A percentile compares a stretch with the other conserved stretches of the same genome.
These are phyloP conservation scores for Drosophila prosaltans DNA, from an alignment of 1,140 invertebrate genomes.

Conservation along the genomic window DNA sequence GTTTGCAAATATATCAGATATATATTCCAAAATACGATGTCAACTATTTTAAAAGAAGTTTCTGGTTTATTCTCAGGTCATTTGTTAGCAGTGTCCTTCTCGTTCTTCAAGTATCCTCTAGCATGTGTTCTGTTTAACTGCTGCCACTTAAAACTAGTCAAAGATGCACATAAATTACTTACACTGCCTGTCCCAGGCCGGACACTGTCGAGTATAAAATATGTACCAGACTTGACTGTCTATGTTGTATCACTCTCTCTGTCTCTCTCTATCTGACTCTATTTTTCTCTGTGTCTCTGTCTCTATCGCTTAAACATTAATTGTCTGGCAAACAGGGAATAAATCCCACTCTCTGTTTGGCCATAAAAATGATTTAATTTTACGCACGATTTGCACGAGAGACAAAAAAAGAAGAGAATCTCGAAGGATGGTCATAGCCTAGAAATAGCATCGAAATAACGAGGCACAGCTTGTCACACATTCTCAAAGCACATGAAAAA, in stretches of 20 bases:
- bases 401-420: not conserved
- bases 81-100: conserved; percentile 9
- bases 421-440: not conserved
- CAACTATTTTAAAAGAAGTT: not conserved
- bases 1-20: not conserved
- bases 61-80: not conserved
- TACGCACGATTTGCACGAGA: conserved; percentile 7
- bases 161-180: conserved; percentile 22
- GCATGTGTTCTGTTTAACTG: conserved; percentile 17
- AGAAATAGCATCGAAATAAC: not conserved
- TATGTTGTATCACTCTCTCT: not conserved
- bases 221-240: not conserved
- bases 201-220: conserved; percentile 14
- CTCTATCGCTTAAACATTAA: conserved; percentile 10
- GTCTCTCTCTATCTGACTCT: no score
- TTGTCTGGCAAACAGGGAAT: conserved; percentile 10
- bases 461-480: conserved; percentile 13
- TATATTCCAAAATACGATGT: not conserved
- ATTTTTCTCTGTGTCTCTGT: not conserved
- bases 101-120: not conserved
- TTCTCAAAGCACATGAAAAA: conserved; percentile 9
- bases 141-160: conserved; percentile 22
- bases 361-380: conserved; percentile 25
- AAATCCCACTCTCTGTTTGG: conserved; percentile 16
- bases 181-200: conserved; percentile 9